A percentile compares a stretch with the other conserved stretches of the same genome.
Conservation (phyloP, 37 sponge, comb jelly and placozoan species). For the Cladorhizidae sp. region DNA sequence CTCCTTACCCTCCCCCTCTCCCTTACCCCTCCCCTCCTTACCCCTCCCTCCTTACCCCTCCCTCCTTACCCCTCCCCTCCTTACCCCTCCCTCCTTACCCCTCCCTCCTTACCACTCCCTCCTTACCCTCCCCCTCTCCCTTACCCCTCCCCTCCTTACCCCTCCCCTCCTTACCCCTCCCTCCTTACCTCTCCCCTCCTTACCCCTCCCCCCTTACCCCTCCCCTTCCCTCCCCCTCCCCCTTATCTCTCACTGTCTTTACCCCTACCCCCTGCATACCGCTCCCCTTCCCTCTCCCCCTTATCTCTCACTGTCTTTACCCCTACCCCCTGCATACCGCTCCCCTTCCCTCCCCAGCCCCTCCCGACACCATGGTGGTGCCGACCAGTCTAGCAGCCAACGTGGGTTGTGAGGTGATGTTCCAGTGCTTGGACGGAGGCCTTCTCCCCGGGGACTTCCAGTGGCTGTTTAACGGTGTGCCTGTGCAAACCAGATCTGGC, state of each 20-base stretch:
- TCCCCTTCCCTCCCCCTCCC: not conserved
- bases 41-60: not conserved
- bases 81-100: no score
- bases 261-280: not conserved
- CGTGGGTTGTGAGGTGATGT: conserved; percentile 17
- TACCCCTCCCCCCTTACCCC: not conserved
- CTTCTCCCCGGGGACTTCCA: not conserved
- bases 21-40: conserved; percentile 1
- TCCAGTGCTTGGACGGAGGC: conserved; percentile 28
- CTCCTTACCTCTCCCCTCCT: no score
- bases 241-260: not conserved
- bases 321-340: not conserved
- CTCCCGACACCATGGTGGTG: conserved; percentile 14
- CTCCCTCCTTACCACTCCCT: no score
- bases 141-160: not conserved
- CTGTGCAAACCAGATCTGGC: not conserved
- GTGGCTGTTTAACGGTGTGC: conserved; percentile 12
- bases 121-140: not conserved
- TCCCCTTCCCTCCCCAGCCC: not conserved
- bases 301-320: not conserved
- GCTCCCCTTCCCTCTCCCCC: not conserved
- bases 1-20: not conserved
- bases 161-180: conserved; percentile 6
- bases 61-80: not conserved
- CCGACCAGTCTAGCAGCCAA: not conserved